These are phyloP conservation scores for Mormyrus lacerda DNA, from an alignment of 2,113 vertebrate species.

Conservation along the genomic window DNA sequence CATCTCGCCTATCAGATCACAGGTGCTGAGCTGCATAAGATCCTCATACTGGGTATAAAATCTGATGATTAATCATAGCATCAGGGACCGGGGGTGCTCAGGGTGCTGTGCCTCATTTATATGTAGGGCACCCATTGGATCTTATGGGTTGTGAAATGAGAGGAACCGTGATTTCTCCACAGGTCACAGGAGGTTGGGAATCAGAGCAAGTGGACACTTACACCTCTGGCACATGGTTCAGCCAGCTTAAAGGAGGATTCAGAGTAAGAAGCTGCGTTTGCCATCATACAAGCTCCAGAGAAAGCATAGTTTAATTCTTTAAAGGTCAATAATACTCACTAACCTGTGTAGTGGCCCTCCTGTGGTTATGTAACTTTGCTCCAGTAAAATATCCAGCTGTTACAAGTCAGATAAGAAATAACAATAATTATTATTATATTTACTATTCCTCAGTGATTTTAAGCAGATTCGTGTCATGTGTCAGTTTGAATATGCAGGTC, in stretches of 20 bases:
- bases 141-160: background rate
- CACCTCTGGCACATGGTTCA: slow-evolving; percentile 35
- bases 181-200: slow-evolving; percentile 43
- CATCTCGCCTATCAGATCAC: slow-evolving; percentile 46
- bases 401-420: background rate
- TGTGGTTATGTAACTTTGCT: background rate
- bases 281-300: background rate
- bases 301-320: background rate
- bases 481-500: slow-evolving; percentile 55
- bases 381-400: background rate
- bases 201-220: slow-evolving; percentile 21
- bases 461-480: slow-evolving; percentile 12
- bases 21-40: slow-evolving; percentile 38
- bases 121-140: background rate
- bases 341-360: background rate
- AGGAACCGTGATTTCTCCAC: slow-evolving; percentile 3
- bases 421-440: background rate
- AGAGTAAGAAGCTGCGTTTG: slow-evolving; percentile 36
- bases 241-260: slow-evolving; percentile 36
- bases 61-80: background rate
- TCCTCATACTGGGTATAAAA: background rate
- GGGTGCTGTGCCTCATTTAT: background rate
- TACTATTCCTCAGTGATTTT: background rate
- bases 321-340: background rate
- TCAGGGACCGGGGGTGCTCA: background rate